Conservation (phyloP, 2,113 vertebrate species). For the Plectropomus leopardus region DNA sequence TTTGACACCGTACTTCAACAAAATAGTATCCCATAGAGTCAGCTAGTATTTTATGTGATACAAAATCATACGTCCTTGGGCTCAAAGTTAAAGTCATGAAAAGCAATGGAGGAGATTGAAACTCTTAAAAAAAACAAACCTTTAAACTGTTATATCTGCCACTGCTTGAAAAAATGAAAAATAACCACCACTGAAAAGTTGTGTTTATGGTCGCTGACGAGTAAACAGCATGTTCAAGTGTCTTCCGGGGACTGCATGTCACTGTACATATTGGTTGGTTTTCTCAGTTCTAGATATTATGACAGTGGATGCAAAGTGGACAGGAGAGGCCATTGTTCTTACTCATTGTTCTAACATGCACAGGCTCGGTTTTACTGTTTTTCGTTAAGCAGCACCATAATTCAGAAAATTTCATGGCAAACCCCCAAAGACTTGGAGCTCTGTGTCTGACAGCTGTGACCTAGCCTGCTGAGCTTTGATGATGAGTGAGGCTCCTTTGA, state of each 20-base stretch:
- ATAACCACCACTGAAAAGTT: neutral
- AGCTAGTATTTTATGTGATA: neutral
- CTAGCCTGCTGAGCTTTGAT: constrained; percentile 49
- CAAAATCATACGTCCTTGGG: neutral
- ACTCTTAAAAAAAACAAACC: neutral
- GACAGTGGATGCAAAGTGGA: neutral
- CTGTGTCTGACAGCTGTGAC: constrained; percentile 59
- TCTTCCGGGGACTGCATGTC: too few species aligned
- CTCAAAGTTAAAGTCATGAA: neutral
- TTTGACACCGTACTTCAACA: neutral
- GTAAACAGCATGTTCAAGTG: too few species aligned
- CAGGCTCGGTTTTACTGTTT: constrained; percentile 5
- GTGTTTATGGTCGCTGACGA: neutral
- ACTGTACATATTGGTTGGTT: neutral
- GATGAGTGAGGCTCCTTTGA: constrained; percentile 48
- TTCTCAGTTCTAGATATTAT: neutral
- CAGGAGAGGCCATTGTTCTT: neutral
- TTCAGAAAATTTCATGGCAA: constrained; percentile 28
- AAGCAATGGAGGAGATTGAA: neutral
- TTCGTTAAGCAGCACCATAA: constrained; percentile 31
- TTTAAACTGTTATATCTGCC: neutral
- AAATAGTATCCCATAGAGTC: too few species aligned
- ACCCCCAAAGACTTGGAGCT: constrained; percentile 1
- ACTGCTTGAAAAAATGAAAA: neutral
- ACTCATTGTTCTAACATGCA: constrained; percentile 3